A percentile compares a stretch with the other conserved stretches of the same genome.
Conservation (phyloP, 2,888 invertebrate genomes). For the Ellobium chinense region DNA sequence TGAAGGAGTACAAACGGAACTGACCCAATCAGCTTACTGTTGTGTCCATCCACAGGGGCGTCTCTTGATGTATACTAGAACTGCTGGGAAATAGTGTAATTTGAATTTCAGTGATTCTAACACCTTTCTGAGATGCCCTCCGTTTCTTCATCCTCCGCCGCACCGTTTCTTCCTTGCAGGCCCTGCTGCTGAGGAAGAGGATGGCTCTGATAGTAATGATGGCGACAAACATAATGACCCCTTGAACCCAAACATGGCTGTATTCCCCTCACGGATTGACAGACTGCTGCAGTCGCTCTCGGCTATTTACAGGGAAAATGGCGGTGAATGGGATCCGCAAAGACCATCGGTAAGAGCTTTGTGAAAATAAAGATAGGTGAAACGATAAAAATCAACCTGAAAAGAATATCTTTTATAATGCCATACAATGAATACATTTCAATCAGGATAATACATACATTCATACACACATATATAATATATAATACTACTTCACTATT, state of each 20-base stretch:
- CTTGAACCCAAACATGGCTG: neutral
- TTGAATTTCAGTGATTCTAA: too few relatives aligned
- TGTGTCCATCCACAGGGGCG: too few relatives aligned
- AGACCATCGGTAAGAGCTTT: neutral
- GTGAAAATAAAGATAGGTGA: too few relatives aligned
- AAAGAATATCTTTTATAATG: neutral
- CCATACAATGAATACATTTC: neutral
- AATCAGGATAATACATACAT: neutral
- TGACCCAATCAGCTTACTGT: too few relatives aligned
- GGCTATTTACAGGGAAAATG: conserved; percentile 6
- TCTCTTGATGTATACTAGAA: too few relatives aligned
- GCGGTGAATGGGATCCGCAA: neutral
- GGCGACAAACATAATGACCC: neutral
- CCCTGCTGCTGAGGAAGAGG: neutral
- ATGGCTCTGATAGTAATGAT: neutral
- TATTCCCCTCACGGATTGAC: conserved; percentile 20
- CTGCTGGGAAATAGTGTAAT: too few relatives aligned
- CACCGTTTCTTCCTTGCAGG: too few relatives aligned
- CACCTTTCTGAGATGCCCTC: too few relatives aligned
- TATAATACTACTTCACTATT: too few relatives aligned
- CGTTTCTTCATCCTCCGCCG: too few relatives aligned
- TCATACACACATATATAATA: neutral
- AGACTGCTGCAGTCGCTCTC: conserved; percentile 13
- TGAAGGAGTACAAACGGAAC: too few relatives aligned
- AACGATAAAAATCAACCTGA: neutral